These are phyloP conservation scores for Nyctibius bracteatus DNA, from an alignment of 2,113 vertebrate species.

Conservation along the genomic window DNA sequence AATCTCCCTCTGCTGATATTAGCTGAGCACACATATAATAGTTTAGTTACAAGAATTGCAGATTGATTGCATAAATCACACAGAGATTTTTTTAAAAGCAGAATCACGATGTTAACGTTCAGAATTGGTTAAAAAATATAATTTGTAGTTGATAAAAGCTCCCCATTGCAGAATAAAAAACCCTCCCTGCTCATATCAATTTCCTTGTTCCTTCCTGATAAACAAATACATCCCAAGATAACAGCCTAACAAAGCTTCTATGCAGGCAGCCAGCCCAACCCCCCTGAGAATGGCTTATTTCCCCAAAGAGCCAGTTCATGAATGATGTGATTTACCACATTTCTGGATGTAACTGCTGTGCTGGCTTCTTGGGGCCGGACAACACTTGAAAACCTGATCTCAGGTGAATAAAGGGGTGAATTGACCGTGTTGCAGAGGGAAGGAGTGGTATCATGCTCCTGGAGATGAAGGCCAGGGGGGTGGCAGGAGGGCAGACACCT, in stretches of 20 bases:
- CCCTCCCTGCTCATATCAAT: neutral
- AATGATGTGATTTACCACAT: neutral
- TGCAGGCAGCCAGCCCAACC: neutral
- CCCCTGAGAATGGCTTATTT: neutral
- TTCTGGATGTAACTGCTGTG: neutral
- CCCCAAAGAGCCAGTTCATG: neutral
- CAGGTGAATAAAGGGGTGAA: neutral
- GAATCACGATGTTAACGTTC: rapidly evolving
- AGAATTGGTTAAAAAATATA: neutral
- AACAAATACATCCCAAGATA: neutral
- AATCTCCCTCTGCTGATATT: neutral
- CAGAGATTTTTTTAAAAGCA: neutral
- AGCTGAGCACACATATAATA: rapidly evolving
- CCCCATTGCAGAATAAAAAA: neutral
- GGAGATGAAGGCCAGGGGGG: neutral
- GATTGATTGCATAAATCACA: neutral
- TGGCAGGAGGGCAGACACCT: neutral
- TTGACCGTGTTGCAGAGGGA: neutral
- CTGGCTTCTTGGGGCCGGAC: neutral
- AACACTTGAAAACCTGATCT: neutral
- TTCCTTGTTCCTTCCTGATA: neutral
- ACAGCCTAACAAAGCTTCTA: neutral
- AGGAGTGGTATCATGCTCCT: neutral
- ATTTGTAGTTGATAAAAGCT: neutral
- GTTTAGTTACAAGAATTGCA: neutral